Evolutionary conservation across 37 sponge, comb jelly and placozoan genomes (phyloP).

Genomic region (Diacarnus erythraeanus): DNA sequence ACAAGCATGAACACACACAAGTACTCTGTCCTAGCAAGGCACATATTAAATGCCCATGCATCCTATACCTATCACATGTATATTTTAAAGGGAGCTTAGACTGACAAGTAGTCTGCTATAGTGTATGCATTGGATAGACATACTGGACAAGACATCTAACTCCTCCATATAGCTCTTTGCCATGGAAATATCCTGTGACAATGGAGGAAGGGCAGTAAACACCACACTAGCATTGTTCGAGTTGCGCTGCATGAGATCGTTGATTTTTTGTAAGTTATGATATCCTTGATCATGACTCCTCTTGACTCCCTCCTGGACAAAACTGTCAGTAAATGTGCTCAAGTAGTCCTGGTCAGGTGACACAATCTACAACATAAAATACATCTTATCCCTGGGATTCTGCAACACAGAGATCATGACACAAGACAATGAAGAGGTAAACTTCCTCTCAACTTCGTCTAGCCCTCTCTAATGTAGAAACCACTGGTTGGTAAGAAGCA

Average conservation of each 20-base stretch:
- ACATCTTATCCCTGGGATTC: neutral
- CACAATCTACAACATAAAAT: conserved; percentile 13
- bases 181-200: conserved; percentile 4
- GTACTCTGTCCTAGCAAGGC: too few species aligned
- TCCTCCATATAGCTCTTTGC: conserved; percentile 31
- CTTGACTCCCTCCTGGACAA: neutral
- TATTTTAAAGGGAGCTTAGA: too few species aligned
- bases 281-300: neutral
- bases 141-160: conserved; percentile 39
- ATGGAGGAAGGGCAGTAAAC: conserved; percentile 64
- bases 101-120: too few species aligned
- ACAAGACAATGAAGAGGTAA: neutral
- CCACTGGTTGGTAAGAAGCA: neutral
- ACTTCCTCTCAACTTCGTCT: neutral
- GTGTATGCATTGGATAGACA: too few species aligned
- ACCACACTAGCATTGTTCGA: conserved; percentile 55
- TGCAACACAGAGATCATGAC: neutral
- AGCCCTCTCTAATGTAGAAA: too few species aligned
- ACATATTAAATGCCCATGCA: too few species aligned
- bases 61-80: too few species aligned
- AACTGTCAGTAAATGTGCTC: conserved; percentile 59
- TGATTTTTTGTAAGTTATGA: conserved; percentile 26
- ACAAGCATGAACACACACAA: too few species aligned
- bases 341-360: conserved; percentile 10
- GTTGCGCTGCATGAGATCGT: conserved; percentile 51